Base-by-base conservation (phyloP, 92 coral and sea anemone genomes). In the Metridium senile region DNA sequence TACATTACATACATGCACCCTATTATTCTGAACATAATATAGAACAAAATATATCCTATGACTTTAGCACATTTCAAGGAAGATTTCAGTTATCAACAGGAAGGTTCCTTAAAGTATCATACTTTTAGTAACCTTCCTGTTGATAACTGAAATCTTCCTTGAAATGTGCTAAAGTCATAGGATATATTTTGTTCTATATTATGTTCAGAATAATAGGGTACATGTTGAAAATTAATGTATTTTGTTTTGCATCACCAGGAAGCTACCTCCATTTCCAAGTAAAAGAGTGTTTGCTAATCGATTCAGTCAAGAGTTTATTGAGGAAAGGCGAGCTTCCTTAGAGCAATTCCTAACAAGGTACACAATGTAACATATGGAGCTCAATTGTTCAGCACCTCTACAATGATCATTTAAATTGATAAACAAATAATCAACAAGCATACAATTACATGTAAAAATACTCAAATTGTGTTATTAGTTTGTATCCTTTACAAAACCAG, bases 321-420 rank as follows among this genome's bases (percentile, higher is more conserved):
- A 81, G 31, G 66, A 75, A 61, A 86, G 97, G 45, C 77, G 92
- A 33, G 63, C 33, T 51, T 58, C 68, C 7, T 90, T 91, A 1
- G 89, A 88, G 58, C 82, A 88, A 35, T 90, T 87, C 26, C 59
- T 91, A 27, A 83, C 80, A 1, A 68, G 85, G 97, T 89, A 74
- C 62, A 4, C 4, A 54, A 20, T 54, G 85, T 53, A 19, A 39
- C 11, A 6, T 20, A 9, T 25, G 3, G n/a, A n/a, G n/a, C n/a
- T n/a, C n/a, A n/a, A n/a, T n/a, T n/a, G n/a, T n/a, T n/a, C n/a
- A n/a, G n/a, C n/a, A n/a, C n/a, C n/a, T n/a, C n/a, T n/a, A n/a
- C n/a, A n/a, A n/a, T n/a, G n/a, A n/a, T n/a, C n/a, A n/a, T n/a
- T n/a, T n/a, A n/a, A n/a, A n/a, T n/a, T n/a, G n/a, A n/a, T n/a